Conservation (phyloP, 2,797 vertebrate species). For the Megalops cyprinoides region DNA sequence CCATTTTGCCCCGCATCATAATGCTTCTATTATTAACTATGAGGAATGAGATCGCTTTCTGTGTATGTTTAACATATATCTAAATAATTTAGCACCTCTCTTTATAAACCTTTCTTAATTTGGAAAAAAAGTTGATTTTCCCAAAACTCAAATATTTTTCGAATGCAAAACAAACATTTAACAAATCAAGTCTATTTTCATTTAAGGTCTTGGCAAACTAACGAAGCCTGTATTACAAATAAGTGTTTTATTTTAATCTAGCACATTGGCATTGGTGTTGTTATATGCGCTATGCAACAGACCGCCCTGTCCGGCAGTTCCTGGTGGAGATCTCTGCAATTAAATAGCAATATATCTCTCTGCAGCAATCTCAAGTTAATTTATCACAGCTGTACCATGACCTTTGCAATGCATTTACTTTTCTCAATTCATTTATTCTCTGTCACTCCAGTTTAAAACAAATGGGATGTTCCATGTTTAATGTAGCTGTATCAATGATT, state of each 20-base stretch:
- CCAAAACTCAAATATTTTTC: not conserved
- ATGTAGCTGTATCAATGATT: slow-evolving; percentile 21
- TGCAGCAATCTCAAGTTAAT: slow-evolving; percentile 45
- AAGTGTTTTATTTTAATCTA: not conserved
- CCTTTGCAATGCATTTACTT: slow-evolving; percentile 32
- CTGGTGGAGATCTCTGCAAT: slow-evolving; percentile 37
- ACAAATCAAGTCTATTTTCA: not conserved
- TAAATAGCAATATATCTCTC: slow-evolving; percentile 48
- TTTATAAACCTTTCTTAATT: not conserved
- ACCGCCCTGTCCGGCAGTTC: slow-evolving; percentile 25
- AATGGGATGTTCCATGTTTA: slow-evolving; percentile 35
- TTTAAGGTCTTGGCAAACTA: not conserved
- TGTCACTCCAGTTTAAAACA: slow-evolving; percentile 27
- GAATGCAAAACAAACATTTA: not conserved
- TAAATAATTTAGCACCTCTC: too few relatives aligned
- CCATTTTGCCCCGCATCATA: slow-evolving; percentile 49
- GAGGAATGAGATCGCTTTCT: too few relatives aligned
- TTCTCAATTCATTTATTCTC: slow-evolving; percentile 33
- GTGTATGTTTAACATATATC: too few relatives aligned
- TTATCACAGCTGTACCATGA: slow-evolving; percentile 44
- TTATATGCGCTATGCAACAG: slow-evolving; percentile 33
- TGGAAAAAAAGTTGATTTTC: not conserved
- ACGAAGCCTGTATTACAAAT: not conserved
- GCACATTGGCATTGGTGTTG: slow-evolving; percentile 20
- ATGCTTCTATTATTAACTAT: too few relatives aligned